phyloP scores from a whole-genome alignment of 2,797 vertebrate genomes.

The Pyrrhura leucotis region DNA sequence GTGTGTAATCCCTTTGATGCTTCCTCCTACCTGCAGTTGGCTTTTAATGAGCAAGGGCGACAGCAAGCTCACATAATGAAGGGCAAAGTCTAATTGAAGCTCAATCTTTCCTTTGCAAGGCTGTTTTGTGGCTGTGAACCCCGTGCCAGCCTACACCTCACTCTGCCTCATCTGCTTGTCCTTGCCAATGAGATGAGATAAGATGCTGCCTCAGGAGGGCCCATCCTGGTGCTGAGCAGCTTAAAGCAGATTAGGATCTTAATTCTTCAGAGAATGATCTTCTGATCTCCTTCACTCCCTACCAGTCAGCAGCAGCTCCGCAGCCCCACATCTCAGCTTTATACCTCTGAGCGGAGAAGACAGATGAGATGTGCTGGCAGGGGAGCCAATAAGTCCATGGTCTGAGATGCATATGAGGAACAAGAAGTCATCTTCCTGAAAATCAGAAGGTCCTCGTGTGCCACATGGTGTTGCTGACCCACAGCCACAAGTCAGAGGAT shows the following conservation, averaged over 20 bases:
- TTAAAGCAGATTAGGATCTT: conserved; percentile 48
- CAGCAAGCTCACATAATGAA: not conserved
- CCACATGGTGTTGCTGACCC: rapidly evolving
- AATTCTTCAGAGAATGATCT: conserved; percentile 44
- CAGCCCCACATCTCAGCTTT: not conserved
- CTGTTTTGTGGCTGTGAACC: not conserved
- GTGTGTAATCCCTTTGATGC: conserved; percentile 23
- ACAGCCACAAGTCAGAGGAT: rapidly evolving
- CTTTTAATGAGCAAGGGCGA: not conserved
- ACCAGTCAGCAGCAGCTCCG: not conserved
- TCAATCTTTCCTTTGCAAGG: not conserved
- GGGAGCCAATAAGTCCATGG: rapidly evolving
- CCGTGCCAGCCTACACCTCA: not conserved
- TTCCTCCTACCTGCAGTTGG: conserved; percentile 27
- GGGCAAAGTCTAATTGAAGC: not conserved
- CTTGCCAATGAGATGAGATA: not conserved
- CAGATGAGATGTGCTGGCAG: not conserved
- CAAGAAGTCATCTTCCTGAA: not conserved
- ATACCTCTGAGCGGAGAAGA: not conserved
- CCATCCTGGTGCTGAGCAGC: not conserved
- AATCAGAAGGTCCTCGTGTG: rapidly evolving
- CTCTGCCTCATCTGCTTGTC: conserved; percentile 5
- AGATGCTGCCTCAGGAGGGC: conserved; percentile 37
- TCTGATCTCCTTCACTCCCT: conserved; percentile 39
- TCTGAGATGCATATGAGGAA: not conserved